Evolutionary conservation across 2,113 vertebrate genomes (phyloP).

Genomic region (Monarcha castaneiventris): DNA sequence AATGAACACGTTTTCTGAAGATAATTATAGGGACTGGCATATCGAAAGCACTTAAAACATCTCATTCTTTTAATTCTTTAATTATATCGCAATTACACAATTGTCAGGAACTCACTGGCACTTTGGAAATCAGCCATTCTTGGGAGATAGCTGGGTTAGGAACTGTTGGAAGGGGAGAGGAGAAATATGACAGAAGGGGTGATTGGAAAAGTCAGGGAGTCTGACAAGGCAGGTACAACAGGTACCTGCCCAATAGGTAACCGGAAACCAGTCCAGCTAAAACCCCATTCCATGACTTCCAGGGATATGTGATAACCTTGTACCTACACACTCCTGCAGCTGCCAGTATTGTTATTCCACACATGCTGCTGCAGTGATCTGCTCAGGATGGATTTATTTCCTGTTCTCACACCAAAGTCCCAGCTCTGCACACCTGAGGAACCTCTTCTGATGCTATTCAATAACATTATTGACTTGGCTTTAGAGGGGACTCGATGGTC

Average conservation of each 20-base stretch:
- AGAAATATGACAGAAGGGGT: background rate
- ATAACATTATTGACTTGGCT: background rate
- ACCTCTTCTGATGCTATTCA: background rate
- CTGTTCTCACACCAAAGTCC: background rate
- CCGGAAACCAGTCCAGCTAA: conserved; percentile 37
- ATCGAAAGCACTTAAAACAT: conserved; percentile 81
- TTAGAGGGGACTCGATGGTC: background rate
- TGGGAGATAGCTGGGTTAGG: conserved; percentile 35
- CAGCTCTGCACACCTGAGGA: background rate
- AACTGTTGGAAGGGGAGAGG: background rate
- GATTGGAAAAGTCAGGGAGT: background rate
- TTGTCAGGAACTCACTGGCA: conserved; percentile 67
- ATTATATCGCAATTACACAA: conserved; percentile 80
- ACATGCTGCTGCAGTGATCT: background rate
- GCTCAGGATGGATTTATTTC: conserved; percentile 4
- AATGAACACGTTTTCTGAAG: conserved; percentile 77
- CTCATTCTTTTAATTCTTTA: conserved; percentile 84
- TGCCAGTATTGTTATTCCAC: background rate
- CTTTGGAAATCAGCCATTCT: conserved; percentile 73
- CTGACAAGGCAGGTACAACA: background rate
- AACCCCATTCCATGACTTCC: background rate
- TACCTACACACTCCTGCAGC: background rate
- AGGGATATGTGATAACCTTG: background rate
- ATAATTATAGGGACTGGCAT: conserved; percentile 80
- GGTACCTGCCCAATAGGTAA: background rate